Evolutionary conservation across 2,888 invertebrate genomes (phyloP), one percentile per base, ranked within the genome.

Genomic region (Tinea semifulvella): DNA sequence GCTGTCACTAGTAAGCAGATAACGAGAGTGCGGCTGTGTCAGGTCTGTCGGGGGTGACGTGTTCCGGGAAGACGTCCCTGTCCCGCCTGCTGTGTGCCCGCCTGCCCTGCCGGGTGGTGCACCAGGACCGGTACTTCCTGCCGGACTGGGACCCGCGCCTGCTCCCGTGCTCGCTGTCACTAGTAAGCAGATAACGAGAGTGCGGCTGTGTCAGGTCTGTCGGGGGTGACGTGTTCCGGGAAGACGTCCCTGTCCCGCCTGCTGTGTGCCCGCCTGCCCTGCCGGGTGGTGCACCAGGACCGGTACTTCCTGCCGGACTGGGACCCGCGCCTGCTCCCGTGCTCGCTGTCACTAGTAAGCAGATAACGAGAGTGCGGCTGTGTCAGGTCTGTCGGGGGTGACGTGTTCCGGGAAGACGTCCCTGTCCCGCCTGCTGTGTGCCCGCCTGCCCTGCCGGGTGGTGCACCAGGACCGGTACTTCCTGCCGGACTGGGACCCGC

Each of bases 361-460:
- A n/a, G n/a, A 8, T 25, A 28, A 28, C 28, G 22, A 8, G 5
- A 7, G 22, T 8, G 22, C 8, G 8, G 11, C 13, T 5, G 17
- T 36, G 4, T 13, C 14, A 22, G 92, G 91, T 5, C 84, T 94
- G 50, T 87, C 90, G 27, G 92, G 94, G 1, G 89, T 90, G 1
- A 94, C 94, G 0, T 91, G 91, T 57, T 90, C 92, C 14, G 94
- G 94, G 0, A 94, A 94, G 71, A 90, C 92, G 0, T 88, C 90
- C 7, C 60, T 92, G 26, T 85, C 91, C 0, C 80, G 77, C 44
- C 72, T 73, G 46, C 59, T 94, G 13, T 68, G 64, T 8, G 13
- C n/a, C 7, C 4, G 10, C 6, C 4, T 31, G 7, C n/a, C n/a
- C 2, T 14, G 38, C 16, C n/a, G n/a, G 6, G 14, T 38, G 38